A percentile compares a stretch with the other conserved stretches of the same genome.
Conservation (phyloP, 2,797 vertebrate species). For the Acipenser ruthenus region DNA sequence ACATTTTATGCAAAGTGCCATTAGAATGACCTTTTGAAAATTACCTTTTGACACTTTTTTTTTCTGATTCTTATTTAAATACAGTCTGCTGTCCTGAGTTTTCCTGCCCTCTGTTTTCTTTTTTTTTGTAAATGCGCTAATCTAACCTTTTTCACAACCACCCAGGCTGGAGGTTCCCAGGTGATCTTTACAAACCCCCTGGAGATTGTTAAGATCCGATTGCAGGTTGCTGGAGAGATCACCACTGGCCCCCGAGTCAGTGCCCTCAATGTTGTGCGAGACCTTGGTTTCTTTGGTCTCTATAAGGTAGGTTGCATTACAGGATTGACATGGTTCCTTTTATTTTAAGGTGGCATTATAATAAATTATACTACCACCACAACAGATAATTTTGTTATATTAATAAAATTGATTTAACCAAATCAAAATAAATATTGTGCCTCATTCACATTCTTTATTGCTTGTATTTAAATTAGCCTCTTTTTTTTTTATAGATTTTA, state of each 20-base stretch:
- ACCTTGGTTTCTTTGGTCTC: slow-evolving; percentile 90
- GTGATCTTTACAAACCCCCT: slow-evolving; percentile 97
- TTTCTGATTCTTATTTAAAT: not conserved
- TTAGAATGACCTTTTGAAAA: not conserved
- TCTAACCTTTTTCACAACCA: not conserved
- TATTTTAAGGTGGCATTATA: too few relatives aligned
- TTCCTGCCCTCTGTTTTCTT: not conserved
- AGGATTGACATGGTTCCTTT: too few relatives aligned
- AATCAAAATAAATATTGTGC: too few relatives aligned
- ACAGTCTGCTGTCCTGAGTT: not conserved
- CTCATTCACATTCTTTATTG: too few relatives aligned
- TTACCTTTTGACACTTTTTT: not conserved
- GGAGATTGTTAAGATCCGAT: slow-evolving; percentile 97
- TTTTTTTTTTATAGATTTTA: too few relatives aligned
- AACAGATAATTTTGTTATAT: too few relatives aligned
- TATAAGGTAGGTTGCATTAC: slow-evolving; percentile 73
- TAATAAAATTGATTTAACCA: too few relatives aligned
- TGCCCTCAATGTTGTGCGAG: slow-evolving; percentile 82
- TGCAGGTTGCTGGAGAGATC: slow-evolving; percentile 97
- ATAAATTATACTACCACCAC: too few relatives aligned
- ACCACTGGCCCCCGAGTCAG: slow-evolving; percentile 92
- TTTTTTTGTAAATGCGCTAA: not conserved
- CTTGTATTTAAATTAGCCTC: too few relatives aligned
- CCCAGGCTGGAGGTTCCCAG: slow-evolving; percentile 91
- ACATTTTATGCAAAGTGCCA: not conserved